Base-by-base conservation (phyloP, 37 sponge, comb jelly and placozoan species). In the Hormiphora californensis region DNA sequence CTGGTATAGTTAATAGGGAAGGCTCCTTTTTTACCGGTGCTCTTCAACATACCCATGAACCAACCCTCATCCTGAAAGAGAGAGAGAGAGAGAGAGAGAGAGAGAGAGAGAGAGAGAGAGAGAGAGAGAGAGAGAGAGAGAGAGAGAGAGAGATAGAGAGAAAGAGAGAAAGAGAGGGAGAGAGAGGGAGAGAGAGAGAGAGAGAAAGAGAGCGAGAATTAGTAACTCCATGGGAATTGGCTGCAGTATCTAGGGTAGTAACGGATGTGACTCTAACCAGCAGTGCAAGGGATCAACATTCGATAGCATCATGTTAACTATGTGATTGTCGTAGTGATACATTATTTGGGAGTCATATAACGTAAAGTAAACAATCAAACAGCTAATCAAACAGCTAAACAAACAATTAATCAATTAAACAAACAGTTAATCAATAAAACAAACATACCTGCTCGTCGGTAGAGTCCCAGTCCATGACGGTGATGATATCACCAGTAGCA, bases 1-100 rank as follows among this genome's bases (percentile, higher is more conserved):
- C 81, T 43, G 43, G 81, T 73, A 28, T 73, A 73, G 81, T 73
- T 73, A 46, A 73, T 73, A 3, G 81, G 81, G 44, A 73, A 73
- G n/a, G 81, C 81, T 73, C 81, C 81, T 41, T 73, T 73, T 4
- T 43, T 46, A n/a, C 81, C 81, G 1, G 81, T 28, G 43, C 81
- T 46, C 15, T 73, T 22, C 12, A 73, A 28, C 21, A 40, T 28
- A 9, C 81, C 81, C 81, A 73, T 73, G 38, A 73, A 73, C 81
- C 81, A 73, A 4, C 81, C 81, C 17, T 33, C 41, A 33, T 73
- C 81, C 81, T 73, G 81, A 43, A 40, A 65, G 35, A 65, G 11
- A n/a, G 7, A n/a, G n/a, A n/a, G n/a, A n/a, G n/a, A n/a, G n/a
- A n/a, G n/a, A n/a, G n/a, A n/a, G n/a, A n/a, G n/a, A n/a, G n/a